Evolutionary conservation across 2,797 vertebrate species (phyloP), one percentile per base, ranked within the genome.

Genomic region (Telmatherina bonti): DNA sequence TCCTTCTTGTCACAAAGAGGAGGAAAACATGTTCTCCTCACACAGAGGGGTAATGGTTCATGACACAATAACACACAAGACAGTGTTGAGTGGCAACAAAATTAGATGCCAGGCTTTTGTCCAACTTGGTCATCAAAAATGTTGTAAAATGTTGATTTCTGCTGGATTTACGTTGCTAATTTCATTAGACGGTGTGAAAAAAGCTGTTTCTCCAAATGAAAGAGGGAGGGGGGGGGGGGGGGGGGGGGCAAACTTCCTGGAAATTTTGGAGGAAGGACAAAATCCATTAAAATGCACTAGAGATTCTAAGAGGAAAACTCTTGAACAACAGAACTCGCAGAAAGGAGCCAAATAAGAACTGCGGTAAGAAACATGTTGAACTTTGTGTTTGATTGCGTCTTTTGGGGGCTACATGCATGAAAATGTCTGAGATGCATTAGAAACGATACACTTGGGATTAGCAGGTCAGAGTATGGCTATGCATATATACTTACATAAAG

Each of bases 1-100:
- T 95, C 94, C 92, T 89, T 92, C 89, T 94, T 93, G 92, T 93
- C 92, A 90, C 88, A 84, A 74, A 87, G 83, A 90, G 78, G 83
- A 91, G 88, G 85, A 91, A 89, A 92, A 92, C 84, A 91, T 86
- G 88, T 86, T 91, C 86, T 85, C 83, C 73, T 91, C 86, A 89
- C 82, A 84, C 82, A 56, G 78, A 90, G 83, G 76, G 82, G 76
- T 63, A 76, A 83, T 64, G 78, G 76, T 85, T 85, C 83, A 82
- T 86, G 85, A 91, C 89, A 92, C 88, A 89, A 81, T 73, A 87
- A 82, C 76, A 81, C 78, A 75, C 73, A 67, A 65, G 71, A 87
- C 67, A 60, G 78, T 65, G 72, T 54, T 69, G 83, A 79, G 76
- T 61, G 51, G 67, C 66, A 81, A 53, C 75, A 62, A 76, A 73